Conservation (phyloP, 2,888 invertebrate genomes). For the Caenorhabditis sulstoni region DNA sequence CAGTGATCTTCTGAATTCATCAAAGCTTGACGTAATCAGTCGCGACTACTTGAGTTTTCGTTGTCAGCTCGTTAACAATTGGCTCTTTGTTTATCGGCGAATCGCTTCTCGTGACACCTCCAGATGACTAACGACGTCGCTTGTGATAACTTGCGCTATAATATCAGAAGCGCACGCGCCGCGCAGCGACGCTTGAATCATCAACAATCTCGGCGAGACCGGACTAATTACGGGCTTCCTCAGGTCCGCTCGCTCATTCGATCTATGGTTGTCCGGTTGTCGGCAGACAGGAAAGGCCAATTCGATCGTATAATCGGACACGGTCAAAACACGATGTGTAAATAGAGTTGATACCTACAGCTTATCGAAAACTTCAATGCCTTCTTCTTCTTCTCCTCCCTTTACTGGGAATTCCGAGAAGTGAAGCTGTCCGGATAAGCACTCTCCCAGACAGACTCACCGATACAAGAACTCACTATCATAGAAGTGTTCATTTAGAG, state of each 20-base stretch:
- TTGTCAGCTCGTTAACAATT: constrained; percentile 6
- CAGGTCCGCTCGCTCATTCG: background rate
- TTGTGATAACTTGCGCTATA: constrained; percentile 5
- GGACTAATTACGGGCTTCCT: constrained; percentile 43
- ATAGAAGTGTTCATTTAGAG: no score
- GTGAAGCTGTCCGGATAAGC: no score
- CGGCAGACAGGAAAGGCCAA: no score
- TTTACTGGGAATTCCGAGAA: no score
- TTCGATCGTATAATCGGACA: no score
- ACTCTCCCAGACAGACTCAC: no score
- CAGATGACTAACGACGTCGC: constrained; percentile 38
- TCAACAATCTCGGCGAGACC: constrained; percentile 28
- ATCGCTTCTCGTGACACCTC: constrained; percentile 23
- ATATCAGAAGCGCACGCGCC: background rate
- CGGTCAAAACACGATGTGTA: no score
- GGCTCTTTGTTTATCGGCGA: constrained; percentile 24
- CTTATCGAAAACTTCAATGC: background rate
- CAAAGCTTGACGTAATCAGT: background rate
- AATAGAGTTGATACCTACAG: no score
- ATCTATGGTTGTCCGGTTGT: no score
- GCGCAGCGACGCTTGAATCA: constrained; percentile 47
- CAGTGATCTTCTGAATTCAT: background rate
- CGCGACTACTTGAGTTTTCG: no score
- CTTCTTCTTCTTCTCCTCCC: no score
- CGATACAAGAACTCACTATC: no score